Base-by-base conservation (phyloP, 2,888 invertebrate genomes). In the Lampropteryx suffumata region DNA sequence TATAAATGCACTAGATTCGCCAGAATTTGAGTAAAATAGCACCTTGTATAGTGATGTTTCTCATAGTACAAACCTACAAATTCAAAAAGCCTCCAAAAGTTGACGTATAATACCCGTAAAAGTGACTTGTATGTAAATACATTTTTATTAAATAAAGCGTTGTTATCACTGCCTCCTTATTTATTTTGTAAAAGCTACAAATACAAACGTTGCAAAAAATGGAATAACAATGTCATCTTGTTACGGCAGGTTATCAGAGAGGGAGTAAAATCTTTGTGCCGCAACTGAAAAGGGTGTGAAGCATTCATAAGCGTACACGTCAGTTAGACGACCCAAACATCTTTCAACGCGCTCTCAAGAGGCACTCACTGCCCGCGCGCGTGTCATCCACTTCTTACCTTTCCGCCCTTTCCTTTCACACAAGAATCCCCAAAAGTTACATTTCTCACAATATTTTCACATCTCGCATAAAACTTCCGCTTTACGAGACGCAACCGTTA, bases 221-320 rank as follows among this genome's bases (percentile, higher is more conserved):
- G 67, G 36, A 54, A 67, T 66, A 65, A 76, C 69, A 77, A 69
- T 68, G 57, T 64, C 61, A 58, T 59, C 62, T 67, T 67, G 70
- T 73, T 72, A 71, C 67, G 61, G 59, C 65, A 69, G 59, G 69
- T 66, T 66, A 69, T 66, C 73, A 63, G 65, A 59, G 65, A 63
- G 65, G 59, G 65, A 66, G 66, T 68, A 63, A 75, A 75, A 75
- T 75, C 73, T 73, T 72, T 67, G 66, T 61, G 57, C 50, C 62
- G 55, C 64, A 68, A 62, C 65, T 73, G 71, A 76, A 69, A 71
- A 75, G 76, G 74, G 71, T 77, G 71, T 69, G 75, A 79, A 76
- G 72, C 75, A 73, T 81, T 82, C 82, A 83, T 84, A 82, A 82
- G 76, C 75, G 72, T 70, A 76, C 73, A 73, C 74, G 79, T 81